Evolutionary conservation across 2,113 vertebrate genomes (phyloP).

Genomic region (Montifringilla adamsi): DNA sequence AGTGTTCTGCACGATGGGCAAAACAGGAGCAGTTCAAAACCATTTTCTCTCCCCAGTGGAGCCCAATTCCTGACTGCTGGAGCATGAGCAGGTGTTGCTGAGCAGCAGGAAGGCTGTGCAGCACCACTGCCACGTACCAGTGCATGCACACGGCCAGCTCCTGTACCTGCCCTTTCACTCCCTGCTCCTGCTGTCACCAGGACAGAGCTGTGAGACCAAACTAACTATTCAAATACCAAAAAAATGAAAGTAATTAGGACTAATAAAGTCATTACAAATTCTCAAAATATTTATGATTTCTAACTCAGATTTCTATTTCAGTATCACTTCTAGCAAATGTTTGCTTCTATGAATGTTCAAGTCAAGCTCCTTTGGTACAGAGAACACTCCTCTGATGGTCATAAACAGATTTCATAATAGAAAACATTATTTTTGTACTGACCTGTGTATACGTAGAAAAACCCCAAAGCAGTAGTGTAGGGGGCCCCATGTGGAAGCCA

Average conservation of each 20-base stretch:
- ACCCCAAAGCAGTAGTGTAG: neutral
- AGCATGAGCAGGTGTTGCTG: neutral
- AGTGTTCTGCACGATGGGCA: neutral
- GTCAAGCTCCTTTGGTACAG: neutral
- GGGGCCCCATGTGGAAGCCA: neutral
- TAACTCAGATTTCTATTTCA: neutral
- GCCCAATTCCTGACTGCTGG: neutral
- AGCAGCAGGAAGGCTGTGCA: neutral
- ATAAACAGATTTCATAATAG: neutral
- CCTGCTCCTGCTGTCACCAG: neutral
- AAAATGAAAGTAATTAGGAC: neutral
- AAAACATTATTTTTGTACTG: neutral
- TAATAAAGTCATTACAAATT: neutral
- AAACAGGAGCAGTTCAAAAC: neutral
- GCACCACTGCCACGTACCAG: fast-evolving
- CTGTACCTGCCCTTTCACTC: neutral
- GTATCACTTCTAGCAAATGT: neutral
- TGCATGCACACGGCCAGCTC: neutral
- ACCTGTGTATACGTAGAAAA: neutral
- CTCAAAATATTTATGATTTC: neutral
- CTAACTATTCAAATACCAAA: neutral
- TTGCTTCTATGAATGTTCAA: neutral
- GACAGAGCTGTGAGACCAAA: neutral
- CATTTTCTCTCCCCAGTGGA: neutral
- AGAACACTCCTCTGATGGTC: neutral